Conservation (phyloP, 37 sponge, comb jelly and placozoan genomes). For the Hexactinellida sp. region DNA sequence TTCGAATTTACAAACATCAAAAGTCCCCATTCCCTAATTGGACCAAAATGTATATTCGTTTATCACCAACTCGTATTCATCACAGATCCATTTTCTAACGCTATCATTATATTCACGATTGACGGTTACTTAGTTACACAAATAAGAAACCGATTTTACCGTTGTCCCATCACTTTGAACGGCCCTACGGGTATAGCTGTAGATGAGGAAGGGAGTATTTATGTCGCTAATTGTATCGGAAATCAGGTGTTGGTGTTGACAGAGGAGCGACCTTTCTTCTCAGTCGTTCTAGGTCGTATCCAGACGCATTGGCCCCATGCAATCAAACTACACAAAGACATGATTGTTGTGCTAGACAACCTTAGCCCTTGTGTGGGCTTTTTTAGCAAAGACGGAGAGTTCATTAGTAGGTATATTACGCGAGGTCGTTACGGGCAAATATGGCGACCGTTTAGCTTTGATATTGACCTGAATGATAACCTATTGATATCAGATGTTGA, state of each 20-base stretch:
- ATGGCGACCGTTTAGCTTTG: constrained; percentile 6
- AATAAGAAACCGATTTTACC: not conserved
- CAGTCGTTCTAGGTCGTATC: not conserved
- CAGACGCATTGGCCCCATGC: not conserved
- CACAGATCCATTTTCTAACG: not conserved
- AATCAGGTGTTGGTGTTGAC: not conserved
- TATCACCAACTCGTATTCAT: not conserved
- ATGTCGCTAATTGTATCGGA: not conserved
- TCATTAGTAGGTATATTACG: not conserved
- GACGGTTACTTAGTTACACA: not conserved
- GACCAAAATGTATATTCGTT: constrained; percentile 5
- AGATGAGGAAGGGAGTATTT: not conserved
- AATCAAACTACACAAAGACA: not conserved
- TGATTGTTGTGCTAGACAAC: not conserved
- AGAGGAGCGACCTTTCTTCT: not conserved
- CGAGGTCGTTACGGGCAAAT: not conserved
- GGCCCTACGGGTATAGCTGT: constrained; percentile 13
- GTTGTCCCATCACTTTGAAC: not conserved
- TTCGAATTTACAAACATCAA: not conserved
- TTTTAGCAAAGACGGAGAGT: constrained; percentile 8
- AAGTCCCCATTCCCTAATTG: not conserved
- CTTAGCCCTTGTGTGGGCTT: not conserved
- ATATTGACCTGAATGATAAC: not conserved
- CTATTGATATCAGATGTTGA: not conserved
- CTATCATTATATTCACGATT: not conserved